Evolutionary conservation across 2,113 vertebrate species (phyloP), one percentile per base, ranked within the genome.

Genomic region (Pelusios castaneus): DNA sequence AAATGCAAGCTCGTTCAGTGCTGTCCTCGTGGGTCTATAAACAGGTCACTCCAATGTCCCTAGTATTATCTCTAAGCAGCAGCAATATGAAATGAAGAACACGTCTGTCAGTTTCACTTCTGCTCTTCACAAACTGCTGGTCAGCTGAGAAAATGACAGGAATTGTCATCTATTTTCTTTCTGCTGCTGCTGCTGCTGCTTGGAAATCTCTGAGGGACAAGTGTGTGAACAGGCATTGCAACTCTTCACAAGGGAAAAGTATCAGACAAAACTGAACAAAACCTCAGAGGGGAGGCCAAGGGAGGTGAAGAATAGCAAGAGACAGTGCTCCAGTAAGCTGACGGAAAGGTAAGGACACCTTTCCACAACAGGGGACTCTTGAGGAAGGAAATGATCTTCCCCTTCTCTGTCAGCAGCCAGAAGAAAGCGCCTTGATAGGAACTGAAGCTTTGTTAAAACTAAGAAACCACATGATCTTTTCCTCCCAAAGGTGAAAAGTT

Each of bases 71-170:
- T 82, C 86, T 85, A 54, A 81, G 56, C 6, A 1, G 4, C 0
- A 80, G 49, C 52, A 85, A 38, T 19, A 34, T 22, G 87, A 45
- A 89, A 41, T 41, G 34, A 77, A 88, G 27, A 77, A 11, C 2
- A 17, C 17, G 91, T 77, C 82, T 91, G 86, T 77, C 93, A 91
- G 80, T 56, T 95, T 90, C 84, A 79, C 73, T 90, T 87, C 84
- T 90, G 52, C 89, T 94, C 63, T 77, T 94, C 92, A 96, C 56
- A 91, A 89, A 54, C 19, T 45, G 58, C 60, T 6, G 77, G 84
- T 49, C 76, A 95, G 85, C 84, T 9, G 34, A 67, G 60, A 67
- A 67, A 67, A 67, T 67, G 60, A 21, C 60, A 87, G 60, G 78
- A 89, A 45, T 47, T 91, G 95, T 82, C 91, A 93, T 51, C 2